Evolutionary conservation across 1,140 invertebrate genomes (phyloP).

Genomic region (Oryctes rhinoceros): DNA sequence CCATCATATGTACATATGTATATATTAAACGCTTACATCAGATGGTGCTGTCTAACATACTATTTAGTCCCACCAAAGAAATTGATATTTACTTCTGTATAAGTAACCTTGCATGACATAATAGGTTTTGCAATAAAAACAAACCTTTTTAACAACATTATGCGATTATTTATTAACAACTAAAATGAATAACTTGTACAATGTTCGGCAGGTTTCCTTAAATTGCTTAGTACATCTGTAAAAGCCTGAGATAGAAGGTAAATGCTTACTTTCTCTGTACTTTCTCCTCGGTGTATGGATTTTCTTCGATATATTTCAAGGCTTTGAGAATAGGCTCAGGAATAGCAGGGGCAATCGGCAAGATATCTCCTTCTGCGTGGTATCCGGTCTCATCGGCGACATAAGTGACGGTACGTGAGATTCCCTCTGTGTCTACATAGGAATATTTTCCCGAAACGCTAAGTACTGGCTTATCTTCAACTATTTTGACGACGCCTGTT

Average conservation of each 20-base stretch:
- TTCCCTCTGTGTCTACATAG: conserved; percentile 66
- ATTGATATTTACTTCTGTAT: no score
- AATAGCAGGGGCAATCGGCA: conserved; percentile 56
- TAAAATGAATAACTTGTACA: background rate
- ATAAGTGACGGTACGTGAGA: conserved; percentile 64
- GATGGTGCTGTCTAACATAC: no score
- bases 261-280: background rate
- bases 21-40: no score
- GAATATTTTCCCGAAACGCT: conserved; percentile 66
- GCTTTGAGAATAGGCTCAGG: conserved; percentile 21
- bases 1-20: no score
- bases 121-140: no score
- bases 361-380: conserved; percentile 61
- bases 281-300: conserved; percentile 16
- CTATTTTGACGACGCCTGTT: conserved; percentile 39
- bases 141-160: no score
- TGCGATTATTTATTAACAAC: background rate
- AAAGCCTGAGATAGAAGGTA: background rate
- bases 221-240: background rate
- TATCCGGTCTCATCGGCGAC: conserved; percentile 68
- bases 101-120: no score
- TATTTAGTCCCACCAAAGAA: no score
- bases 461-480: conserved; percentile 65
- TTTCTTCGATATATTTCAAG: background rate
- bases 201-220: background rate